phyloP scores from a whole-genome alignment of 2,888 invertebrate genomes.

The Oxycera nigricornis region DNA sequence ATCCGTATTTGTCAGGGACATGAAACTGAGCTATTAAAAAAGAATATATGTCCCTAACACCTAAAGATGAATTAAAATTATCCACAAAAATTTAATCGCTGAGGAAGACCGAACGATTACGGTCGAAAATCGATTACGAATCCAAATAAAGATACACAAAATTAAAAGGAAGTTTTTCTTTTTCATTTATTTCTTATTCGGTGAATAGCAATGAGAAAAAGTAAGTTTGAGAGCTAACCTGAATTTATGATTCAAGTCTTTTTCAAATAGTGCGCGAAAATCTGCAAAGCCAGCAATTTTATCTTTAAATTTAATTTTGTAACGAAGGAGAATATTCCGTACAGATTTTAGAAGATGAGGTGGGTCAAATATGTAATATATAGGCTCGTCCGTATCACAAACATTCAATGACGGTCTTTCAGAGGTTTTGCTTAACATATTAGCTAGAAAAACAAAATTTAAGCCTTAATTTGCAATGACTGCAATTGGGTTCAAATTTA shows the following conservation, averaged over 20 bases:
- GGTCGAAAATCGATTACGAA: background rate
- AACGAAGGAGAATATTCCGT: background rate
- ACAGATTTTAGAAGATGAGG: constrained; percentile 13
- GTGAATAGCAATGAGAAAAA: background rate
- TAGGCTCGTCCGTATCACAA: background rate
- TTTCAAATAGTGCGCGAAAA: background rate
- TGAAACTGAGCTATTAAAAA: background rate
- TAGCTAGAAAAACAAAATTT: background rate
- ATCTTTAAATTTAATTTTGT: background rate
- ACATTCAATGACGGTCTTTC: background rate
- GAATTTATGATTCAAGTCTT: background rate
- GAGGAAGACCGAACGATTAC: background rate
- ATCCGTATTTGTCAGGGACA: background rate
- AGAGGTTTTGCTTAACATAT: background rate
- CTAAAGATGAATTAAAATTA: background rate
- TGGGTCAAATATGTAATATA: constrained; percentile 1
- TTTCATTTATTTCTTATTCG: background rate
- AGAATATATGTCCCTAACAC: background rate
- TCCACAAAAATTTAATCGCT: background rate
- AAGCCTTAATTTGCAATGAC: background rate
- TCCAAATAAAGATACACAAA: background rate
- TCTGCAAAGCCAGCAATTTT: background rate
- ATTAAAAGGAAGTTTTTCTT: background rate
- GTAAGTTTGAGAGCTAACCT: background rate
- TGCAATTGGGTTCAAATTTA: background rate